phyloP scores from a whole-genome alignment of 2,888 invertebrate genomes.

The Papilio gigon region DNA sequence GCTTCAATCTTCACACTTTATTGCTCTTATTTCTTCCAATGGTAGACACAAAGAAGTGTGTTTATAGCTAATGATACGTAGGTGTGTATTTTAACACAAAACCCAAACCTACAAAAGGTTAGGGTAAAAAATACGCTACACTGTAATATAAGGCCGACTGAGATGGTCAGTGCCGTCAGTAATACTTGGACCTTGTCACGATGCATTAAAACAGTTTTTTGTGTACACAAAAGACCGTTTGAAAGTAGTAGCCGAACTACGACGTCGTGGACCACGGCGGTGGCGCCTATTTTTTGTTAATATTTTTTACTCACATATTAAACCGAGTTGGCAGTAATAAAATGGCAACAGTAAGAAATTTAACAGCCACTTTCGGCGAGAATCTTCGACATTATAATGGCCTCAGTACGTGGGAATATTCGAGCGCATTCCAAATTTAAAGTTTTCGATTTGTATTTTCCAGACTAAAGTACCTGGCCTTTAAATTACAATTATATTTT shows the following conservation, averaged over 20 bases:
- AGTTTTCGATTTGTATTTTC: constrained; percentile 44
- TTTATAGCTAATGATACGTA: constrained; percentile 82
- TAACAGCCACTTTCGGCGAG: constrained; percentile 71
- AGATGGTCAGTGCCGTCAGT: constrained; percentile 43
- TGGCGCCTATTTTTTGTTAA: constrained; percentile 81
- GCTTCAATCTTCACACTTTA: constrained; percentile 72
- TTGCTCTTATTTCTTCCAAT: constrained; percentile 75
- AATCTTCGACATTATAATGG: constrained; percentile 63
- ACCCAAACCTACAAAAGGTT: constrained; percentile 69
- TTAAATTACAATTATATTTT: background rate
- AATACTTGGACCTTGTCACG: constrained; percentile 12
- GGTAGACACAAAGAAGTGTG: constrained; percentile 78
- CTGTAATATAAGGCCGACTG: constrained; percentile 71
- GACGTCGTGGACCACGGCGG: constrained; percentile 60
- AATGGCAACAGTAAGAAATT: constrained; percentile 76
- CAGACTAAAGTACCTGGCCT: background rate
- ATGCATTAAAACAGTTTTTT: constrained; percentile 18
- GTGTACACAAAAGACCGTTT: background rate
- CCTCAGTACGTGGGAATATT: constrained; percentile 56
- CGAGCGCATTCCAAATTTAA: constrained; percentile 46
- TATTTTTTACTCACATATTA: constrained; percentile 74
- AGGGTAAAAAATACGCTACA: constrained; percentile 75
- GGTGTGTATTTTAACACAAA: constrained; percentile 82
- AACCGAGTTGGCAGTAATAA: constrained; percentile 76
- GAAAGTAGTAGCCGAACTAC: constrained; percentile 32